A percentile compares a stretch with the other conserved stretches of the same genome.
Evolutionary conservation across 2,113 vertebrate genomes (phyloP).

Genomic region (Orientallactaga bullata): DNA sequence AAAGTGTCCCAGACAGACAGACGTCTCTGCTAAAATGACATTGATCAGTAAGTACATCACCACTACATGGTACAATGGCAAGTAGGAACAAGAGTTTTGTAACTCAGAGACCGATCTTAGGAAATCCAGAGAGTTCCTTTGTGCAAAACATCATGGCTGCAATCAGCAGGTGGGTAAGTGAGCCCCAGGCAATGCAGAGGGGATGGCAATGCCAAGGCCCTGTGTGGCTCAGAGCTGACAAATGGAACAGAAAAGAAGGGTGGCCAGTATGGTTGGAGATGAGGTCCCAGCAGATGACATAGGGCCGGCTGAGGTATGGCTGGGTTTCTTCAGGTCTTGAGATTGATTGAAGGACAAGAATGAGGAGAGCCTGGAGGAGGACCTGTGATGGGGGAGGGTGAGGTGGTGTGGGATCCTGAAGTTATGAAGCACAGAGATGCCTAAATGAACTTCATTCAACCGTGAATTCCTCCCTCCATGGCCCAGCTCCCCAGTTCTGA

Average conservation of each 20-base stretch:
- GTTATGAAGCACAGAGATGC: not conserved
- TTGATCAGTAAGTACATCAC: not conserved
- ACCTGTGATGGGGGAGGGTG: not conserved
- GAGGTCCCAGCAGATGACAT: not conserved
- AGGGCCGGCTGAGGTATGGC: not conserved
- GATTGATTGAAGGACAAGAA: not conserved
- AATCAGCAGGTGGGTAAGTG: not conserved
- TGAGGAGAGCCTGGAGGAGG: too few relatives aligned
- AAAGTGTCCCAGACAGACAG: not conserved
- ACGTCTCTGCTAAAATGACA: not conserved
- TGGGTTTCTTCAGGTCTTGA: not conserved
- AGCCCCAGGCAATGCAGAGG: not conserved
- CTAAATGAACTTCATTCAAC: not conserved
- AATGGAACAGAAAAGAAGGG: not conserved
- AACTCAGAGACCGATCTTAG: not conserved
- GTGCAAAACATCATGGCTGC: not conserved
- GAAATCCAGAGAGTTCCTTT: not conserved
- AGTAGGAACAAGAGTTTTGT: not conserved
- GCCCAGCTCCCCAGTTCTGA: fast-evolving
- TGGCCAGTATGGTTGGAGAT: not conserved
- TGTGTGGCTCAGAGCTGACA: not conserved
- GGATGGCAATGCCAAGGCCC: not conserved
- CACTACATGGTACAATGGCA: not conserved
- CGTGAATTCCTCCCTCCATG: not conserved
- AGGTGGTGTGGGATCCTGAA: not conserved